Base-by-base conservation (phyloP, 1,140 invertebrate genomes). In the Drosophila lini region DNA sequence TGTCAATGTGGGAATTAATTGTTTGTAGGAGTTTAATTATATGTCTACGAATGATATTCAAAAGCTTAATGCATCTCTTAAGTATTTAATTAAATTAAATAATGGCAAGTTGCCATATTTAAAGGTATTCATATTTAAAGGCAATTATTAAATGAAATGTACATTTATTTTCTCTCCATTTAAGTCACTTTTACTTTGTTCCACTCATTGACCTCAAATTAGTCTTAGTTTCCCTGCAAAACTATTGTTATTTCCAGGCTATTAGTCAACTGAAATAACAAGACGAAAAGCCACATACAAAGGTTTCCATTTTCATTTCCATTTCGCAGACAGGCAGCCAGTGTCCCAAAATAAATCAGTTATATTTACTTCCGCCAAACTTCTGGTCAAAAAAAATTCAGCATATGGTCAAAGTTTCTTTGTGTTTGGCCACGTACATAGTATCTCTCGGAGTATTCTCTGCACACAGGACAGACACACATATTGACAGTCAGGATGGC, bases 401-500 rank as follows among this genome's bases (percentile, higher is more conserved):
- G 41, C 45, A 63, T 53, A 55, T 61, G 56, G 22, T 28, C 13
- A 34, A 34, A 50, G 31, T 68, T 67, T 60, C 2, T 8, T 42
- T 25, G 22, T 75, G 60, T 86, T 71, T 82, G 59, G 62, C 36
- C 82, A 85, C 83, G 82, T 82, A 71, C 44, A 53, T 10, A 28
- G 25, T 28, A 38, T 38, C 8, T 22, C 58, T 9, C 38, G 59
- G 47, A 78, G 71, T 70, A 48, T 81, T 68, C 70, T 64, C 13
- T 22, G 32, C 19, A 38, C 52, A 53, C 50, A 53, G 10, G 10
- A 32, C 9, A 48, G 4, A 40, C n/a, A 15, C 41, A 52, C 52
- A 64, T 67, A 83, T 74, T 74, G 50, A 53, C 50, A 16, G 22
- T 1, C 25, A 9, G 62, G 69, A 80, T 60, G 70, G 42, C 70